These are phyloP conservation scores for Acropternis orthonyx DNA, from an alignment of 2,797 vertebrate species.

Conservation along the genomic window DNA sequence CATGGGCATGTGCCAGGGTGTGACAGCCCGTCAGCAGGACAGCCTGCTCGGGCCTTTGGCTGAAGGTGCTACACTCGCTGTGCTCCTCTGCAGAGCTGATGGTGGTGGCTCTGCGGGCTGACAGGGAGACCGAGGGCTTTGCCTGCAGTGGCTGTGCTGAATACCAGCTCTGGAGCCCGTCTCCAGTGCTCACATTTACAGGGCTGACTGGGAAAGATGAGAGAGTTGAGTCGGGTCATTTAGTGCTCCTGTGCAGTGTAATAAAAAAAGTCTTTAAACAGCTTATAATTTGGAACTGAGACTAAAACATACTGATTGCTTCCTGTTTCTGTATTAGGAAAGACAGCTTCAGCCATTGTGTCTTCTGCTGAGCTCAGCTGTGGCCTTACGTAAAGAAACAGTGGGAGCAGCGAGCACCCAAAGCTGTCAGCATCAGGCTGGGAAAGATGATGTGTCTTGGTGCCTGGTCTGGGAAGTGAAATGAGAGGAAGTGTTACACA, in stretches of 20 bases:
- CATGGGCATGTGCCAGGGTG: fast-evolving
- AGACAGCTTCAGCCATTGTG: neutral
- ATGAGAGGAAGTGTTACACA: fast-evolving
- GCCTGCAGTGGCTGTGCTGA: neutral
- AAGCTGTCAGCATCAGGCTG: fast-evolving
- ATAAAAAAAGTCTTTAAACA: neutral
- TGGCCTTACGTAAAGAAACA: neutral
- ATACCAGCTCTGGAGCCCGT: neutral
- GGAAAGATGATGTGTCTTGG: neutral
- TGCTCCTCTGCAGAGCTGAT: neutral
- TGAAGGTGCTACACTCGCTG: fast-evolving
- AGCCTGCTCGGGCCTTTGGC: fast-evolving
- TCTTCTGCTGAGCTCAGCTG: neutral
- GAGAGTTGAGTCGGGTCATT: fast-evolving
- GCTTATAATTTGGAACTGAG: neutral
- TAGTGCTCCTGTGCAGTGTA: neutral
- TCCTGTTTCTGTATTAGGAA: neutral
- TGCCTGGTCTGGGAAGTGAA: neutral
- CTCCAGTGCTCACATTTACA: neutral
- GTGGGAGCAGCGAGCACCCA: neutral
- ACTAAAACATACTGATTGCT: neutral
- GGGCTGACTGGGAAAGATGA: neutral
- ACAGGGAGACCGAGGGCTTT: fast-evolving
- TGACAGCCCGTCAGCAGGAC: neutral
- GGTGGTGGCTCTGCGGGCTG: neutral